These are phyloP conservation scores for Apostichopus leukothele DNA, from an alignment of 53 echinoderm and acorn worm genomes.

Conservation along the genomic window DNA sequence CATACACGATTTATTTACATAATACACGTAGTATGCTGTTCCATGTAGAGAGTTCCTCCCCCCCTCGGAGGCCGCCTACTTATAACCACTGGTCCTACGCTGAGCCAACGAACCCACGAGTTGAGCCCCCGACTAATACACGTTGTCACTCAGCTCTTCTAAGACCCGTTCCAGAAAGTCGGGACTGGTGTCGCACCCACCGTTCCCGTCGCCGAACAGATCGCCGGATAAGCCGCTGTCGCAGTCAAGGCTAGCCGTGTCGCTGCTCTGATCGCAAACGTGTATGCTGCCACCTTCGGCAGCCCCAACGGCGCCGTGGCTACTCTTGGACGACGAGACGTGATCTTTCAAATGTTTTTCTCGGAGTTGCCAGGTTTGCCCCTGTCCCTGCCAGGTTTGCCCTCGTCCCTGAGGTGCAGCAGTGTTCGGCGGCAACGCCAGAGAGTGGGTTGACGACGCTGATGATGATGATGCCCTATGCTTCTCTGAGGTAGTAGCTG, in stretches of 20 bases:
- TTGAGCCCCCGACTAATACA: neutral
- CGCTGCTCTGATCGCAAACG: neutral
- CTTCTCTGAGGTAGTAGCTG: neutral
- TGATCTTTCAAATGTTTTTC: neutral
- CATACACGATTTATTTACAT: neutral
- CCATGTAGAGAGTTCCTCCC: too few species aligned
- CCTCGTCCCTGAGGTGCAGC: neutral
- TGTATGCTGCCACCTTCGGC: neutral
- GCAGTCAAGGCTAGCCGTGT: neutral
- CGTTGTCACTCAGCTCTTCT: constrained; percentile 46
- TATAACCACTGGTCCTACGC: too few species aligned
- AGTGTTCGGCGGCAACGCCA: neutral
- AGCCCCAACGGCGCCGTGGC: too few species aligned
- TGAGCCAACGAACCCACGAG: too few species aligned
- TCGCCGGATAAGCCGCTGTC: constrained; percentile 30
- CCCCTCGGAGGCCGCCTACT: too few species aligned
- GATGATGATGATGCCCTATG: neutral
- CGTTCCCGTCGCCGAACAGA: neutral
- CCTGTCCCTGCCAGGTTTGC: neutral
- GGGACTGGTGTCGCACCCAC: constrained; percentile 53
- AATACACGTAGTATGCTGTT: neutral
- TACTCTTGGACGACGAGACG: too few species aligned
- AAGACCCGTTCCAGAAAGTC: constrained; percentile 60
- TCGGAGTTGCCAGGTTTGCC: neutral
- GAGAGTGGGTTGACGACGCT: neutral